Conservation (phyloP, 2,888 invertebrate genomes). For the Calephelis perditalis region DNA sequence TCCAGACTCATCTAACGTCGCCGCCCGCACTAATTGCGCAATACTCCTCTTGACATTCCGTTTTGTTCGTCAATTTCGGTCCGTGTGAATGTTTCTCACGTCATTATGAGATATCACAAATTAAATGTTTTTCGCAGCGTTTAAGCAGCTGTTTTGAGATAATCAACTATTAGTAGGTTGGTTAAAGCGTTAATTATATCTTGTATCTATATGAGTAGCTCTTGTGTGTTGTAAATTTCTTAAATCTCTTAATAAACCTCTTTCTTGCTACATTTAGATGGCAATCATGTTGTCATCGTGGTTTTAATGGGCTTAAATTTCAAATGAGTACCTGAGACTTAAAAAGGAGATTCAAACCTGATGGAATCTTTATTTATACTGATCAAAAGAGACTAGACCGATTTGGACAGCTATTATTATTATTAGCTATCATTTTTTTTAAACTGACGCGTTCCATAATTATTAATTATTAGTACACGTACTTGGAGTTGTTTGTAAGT, state of each 20-base stretch:
- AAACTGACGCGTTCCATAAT: no score
- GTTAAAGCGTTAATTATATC: slow-evolving; percentile 18
- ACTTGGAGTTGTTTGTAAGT: no score
- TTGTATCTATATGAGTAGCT: slow-evolving; percentile 3
- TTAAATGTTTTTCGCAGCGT: slow-evolving; percentile 48
- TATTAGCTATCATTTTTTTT: no score
- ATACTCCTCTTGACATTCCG: slow-evolving; percentile 73
- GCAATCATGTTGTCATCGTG: background rate
- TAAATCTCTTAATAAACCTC: slow-evolving; percentile 14
- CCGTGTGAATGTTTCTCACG: slow-evolving; percentile 67
- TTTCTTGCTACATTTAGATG: slow-evolving; percentile 1
- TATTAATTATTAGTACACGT: no score
- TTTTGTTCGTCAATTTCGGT: slow-evolving; percentile 58
- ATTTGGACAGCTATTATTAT: no score
- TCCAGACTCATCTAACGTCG: background rate
- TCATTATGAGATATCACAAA: slow-evolving; percentile 35
- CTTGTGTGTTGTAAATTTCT: slow-evolving; percentile 5
- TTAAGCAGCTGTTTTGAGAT: slow-evolving; percentile 43
- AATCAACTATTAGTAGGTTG: slow-evolving; percentile 31
- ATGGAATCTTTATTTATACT: no score
- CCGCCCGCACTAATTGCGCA: slow-evolving; percentile 45
- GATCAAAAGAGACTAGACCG: no score
- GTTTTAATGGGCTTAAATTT: background rate
- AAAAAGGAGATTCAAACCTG: no score
- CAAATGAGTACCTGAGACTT: no score